phyloP scores from a whole-genome alignment of 2,888 invertebrate species.

The Pachydiplax longipennis region DNA sequence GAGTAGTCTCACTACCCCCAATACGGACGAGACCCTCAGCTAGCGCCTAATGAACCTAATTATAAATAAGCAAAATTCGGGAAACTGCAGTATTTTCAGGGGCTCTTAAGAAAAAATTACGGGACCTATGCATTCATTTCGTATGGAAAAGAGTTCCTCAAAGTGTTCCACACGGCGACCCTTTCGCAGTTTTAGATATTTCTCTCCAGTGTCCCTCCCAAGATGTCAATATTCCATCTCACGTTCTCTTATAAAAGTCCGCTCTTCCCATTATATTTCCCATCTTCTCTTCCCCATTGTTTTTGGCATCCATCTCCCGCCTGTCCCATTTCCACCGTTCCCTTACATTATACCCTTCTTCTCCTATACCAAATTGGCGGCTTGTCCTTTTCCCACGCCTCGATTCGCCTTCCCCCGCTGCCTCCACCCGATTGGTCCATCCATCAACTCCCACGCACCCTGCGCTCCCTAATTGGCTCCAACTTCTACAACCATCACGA shows the following conservation, averaged over 20 bases:
- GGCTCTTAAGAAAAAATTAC: too few relatives aligned
- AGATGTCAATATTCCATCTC: background rate
- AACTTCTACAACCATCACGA: conserved; percentile 1
- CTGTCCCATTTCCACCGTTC: conserved; percentile 41
- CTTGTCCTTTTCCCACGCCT: conserved; percentile 27
- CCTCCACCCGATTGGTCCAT: conserved; percentile 29
- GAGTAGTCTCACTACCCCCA: too few relatives aligned
- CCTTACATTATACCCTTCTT: background rate
- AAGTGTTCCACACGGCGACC: too few relatives aligned
- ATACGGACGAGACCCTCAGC: too few relatives aligned
- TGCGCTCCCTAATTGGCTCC: conserved; percentile 43
- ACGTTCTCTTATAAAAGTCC: background rate
- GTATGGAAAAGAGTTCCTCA: too few relatives aligned
- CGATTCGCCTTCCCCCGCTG: background rate
- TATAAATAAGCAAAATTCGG: too few relatives aligned
- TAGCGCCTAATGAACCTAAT: too few relatives aligned
- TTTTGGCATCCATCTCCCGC: conserved; percentile 28
- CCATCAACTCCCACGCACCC: conserved; percentile 39
- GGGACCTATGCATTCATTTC: too few relatives aligned
- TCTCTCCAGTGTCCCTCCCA: background rate
- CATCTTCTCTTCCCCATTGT: conserved; percentile 6
- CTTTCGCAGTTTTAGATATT: too few relatives aligned
- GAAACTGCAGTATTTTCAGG: too few relatives aligned
- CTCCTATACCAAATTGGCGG: conserved; percentile 15
- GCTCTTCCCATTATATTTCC: background rate